Conservation (phyloP, 2,888 invertebrate genomes). For the Ophioninae sp. region DNA sequence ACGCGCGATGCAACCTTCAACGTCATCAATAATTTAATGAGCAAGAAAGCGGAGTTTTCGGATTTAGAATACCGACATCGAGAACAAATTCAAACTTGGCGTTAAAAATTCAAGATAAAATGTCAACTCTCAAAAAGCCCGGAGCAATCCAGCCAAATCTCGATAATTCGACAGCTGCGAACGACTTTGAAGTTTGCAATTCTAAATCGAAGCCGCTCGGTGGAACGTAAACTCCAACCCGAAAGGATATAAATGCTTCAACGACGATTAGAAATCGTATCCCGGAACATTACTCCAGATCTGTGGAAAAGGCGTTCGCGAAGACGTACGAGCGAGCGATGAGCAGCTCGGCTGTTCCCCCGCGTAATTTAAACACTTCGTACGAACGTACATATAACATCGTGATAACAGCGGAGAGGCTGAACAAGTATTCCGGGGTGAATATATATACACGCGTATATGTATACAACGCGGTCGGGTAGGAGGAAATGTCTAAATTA, state of each 20-base stretch:
- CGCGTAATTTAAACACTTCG: conserved; percentile 1
- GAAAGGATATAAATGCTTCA: conserved; percentile 1
- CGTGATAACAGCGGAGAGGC: conserved; percentile 39
- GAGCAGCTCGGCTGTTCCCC: conserved; percentile 24
- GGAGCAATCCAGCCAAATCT: too few relatives aligned
- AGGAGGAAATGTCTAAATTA: conserved; percentile 75
- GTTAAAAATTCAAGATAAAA: too few relatives aligned
- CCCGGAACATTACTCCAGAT: background rate
- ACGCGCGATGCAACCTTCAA: too few relatives aligned
- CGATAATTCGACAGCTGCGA: too few relatives aligned
- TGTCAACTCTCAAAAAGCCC: too few relatives aligned
- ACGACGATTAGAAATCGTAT: conserved; percentile 30
- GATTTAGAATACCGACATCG: too few relatives aligned
- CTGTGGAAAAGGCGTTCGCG: conserved; percentile 25
- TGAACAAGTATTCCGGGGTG: conserved; percentile 8
- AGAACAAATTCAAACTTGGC: too few relatives aligned
- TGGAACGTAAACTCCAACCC: background rate
- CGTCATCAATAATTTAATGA: too few relatives aligned
- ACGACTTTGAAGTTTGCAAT: too few relatives aligned
- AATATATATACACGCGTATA: conserved; percentile 25
- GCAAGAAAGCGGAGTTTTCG: too few relatives aligned
- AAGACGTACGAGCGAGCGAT: conserved; percentile 34
- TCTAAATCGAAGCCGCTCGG: too few relatives aligned
- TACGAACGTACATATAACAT: conserved; percentile 18
- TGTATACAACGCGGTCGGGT: conserved; percentile 21